phyloP scores from a whole-genome alignment of 2,113 vertebrate genomes.

The Dissostichus mawsoni region DNA sequence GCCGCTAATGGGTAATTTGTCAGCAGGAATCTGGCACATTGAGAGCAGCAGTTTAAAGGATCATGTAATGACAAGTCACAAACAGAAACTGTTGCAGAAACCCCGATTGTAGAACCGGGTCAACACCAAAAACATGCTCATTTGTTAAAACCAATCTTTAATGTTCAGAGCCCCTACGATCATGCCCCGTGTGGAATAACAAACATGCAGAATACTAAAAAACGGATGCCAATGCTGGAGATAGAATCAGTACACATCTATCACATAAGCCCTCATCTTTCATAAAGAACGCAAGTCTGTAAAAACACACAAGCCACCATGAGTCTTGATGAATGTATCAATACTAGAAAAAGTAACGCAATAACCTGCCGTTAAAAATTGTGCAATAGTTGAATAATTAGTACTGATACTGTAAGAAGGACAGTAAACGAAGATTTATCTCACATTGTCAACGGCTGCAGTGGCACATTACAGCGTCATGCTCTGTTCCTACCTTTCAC shows the following conservation, averaged over 20 bases:
- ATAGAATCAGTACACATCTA: not conserved
- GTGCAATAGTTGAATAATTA: too few relatives aligned
- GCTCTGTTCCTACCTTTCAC: too few relatives aligned
- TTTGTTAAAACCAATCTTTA: too few relatives aligned
- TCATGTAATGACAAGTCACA: slow-evolving; percentile 8
- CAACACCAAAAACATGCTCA: not conserved
- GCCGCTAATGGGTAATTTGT: slow-evolving; percentile 44
- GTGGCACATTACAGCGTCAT: too few relatives aligned
- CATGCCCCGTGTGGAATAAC: too few relatives aligned
- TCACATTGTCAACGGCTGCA: too few relatives aligned
- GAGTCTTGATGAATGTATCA: too few relatives aligned
- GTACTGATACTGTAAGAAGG: too few relatives aligned
- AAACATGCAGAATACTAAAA: not conserved
- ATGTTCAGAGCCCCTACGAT: too few relatives aligned
- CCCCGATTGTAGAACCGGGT: not conserved
- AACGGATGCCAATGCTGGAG: not conserved
- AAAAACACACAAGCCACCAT: not conserved
- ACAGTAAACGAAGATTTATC: too few relatives aligned
- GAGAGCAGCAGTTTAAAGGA: slow-evolving; percentile 11
- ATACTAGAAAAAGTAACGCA: too few relatives aligned
- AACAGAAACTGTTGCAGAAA: not conserved
- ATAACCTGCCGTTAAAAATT: too few relatives aligned
- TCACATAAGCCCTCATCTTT: not conserved
- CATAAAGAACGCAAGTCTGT: not conserved
- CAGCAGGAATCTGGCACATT: slow-evolving; percentile 25